Conservation (phyloP, 1,140 invertebrate species). For the Calephelis virginiensis region DNA sequence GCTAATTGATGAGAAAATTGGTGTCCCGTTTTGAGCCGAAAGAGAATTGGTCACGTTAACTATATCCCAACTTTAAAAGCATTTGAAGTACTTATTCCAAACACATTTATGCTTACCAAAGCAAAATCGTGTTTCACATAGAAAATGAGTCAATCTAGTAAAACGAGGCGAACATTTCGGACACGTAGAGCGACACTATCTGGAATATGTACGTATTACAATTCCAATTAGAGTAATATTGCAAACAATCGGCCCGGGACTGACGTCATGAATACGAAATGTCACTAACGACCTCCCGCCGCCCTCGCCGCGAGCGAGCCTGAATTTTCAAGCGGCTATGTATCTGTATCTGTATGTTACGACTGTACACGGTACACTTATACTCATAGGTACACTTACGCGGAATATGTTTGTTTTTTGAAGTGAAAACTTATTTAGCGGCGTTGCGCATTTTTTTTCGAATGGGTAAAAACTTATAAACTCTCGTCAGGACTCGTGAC, state of each 20-base stretch:
- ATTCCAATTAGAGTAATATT: constrained; percentile 77
- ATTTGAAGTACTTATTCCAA: constrained; percentile 8
- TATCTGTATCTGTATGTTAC: constrained; percentile 21
- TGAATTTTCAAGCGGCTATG: constrained; percentile 66
- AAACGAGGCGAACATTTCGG: constrained; percentile 33
- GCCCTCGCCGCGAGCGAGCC: constrained; percentile 40
- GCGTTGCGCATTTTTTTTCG: too few relatives aligned
- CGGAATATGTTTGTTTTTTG: too few relatives aligned
- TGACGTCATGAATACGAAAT: constrained; percentile 77
- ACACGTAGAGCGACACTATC: constrained; percentile 43
- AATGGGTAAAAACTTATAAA: too few relatives aligned
- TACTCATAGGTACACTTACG: too few relatives aligned
- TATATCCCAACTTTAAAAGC: not conserved
- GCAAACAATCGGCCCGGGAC: constrained; percentile 73
- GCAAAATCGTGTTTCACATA: constrained; percentile 14
- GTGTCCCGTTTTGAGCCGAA: too few relatives aligned
- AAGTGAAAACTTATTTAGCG: too few relatives aligned
- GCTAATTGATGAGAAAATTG: too few relatives aligned
- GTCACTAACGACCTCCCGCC: constrained; percentile 68
- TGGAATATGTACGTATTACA: constrained; percentile 67
- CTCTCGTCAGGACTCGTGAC: too few relatives aligned
- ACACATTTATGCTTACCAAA: constrained; percentile 10
- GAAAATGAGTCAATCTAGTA: constrained; percentile 35
- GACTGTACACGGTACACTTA: not conserved
- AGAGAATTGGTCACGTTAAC: too few relatives aligned